A percentile compares a stretch with the other conserved stretches of the same genome.
phyloP scores from a whole-genome alignment of 2,113 vertebrate species.

The Syrmaticus mikado region DNA sequence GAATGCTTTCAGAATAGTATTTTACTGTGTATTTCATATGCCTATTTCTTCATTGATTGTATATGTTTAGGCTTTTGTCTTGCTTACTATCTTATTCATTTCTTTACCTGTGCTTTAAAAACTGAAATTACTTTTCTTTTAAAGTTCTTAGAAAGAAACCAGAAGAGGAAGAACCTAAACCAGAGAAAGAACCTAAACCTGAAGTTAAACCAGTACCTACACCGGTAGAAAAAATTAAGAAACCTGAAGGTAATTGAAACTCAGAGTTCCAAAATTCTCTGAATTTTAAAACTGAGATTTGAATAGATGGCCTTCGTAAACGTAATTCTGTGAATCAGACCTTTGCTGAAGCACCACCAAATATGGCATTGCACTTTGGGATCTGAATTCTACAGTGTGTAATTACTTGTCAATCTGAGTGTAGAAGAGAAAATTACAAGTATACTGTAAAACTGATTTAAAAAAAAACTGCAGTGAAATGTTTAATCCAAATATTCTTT shows the following conservation, averaged over 20 bases:
- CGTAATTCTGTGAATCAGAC: not conserved
- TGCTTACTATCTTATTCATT: conserved; percentile 29
- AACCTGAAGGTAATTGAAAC: conserved; percentile 78
- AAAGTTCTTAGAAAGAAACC: conserved; percentile 83
- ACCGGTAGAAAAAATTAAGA: conserved; percentile 82
- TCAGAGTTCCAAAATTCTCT: not conserved
- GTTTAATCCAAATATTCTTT: not conserved
- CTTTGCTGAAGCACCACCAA: not conserved
- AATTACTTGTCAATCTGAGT: not conserved
- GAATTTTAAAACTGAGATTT: not conserved
- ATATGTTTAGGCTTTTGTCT: not conserved
- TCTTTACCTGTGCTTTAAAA: conserved; percentile 56
- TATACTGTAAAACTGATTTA: not conserved
- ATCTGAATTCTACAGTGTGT: not conserved
- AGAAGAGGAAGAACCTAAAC: conserved; percentile 82
- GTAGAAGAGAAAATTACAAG: not conserved
- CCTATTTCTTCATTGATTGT: not conserved
- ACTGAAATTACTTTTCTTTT: conserved; percentile 76
- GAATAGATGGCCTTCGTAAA: not conserved
- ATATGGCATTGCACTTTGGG: not conserved
- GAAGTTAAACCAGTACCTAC: conserved; percentile 80
- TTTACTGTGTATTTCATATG: not conserved
- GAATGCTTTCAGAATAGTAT: not conserved
- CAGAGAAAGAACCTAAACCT: conserved; percentile 79
- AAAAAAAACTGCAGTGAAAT: not conserved